phyloP scores from a whole-genome alignment of 2,888 invertebrate genomes.

The Heteromyza rotundicornis region DNA sequence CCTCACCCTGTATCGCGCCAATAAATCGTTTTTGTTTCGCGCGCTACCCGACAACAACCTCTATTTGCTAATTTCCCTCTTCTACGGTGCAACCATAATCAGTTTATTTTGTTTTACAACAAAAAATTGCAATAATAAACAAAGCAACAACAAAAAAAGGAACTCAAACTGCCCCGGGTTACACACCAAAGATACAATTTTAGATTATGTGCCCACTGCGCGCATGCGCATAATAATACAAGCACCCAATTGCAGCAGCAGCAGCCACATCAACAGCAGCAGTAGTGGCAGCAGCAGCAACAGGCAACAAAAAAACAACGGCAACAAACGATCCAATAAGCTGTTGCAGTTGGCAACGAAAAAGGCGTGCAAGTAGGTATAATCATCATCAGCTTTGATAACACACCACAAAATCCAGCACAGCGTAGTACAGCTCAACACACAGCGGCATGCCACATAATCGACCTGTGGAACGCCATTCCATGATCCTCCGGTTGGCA shows the following conservation, averaged over 20 bases:
- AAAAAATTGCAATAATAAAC: conserved; percentile 5
- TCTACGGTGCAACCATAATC: conserved; percentile 40
- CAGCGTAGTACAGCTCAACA: background rate
- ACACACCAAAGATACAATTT: conserved; percentile 61
- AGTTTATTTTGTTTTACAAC: conserved; percentile 41
- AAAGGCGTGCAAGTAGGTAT: conserved; percentile 54
- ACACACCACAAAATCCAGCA: conserved; percentile 50
- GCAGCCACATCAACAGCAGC: conserved; percentile 21
- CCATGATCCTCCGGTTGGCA: conserved; percentile 50
- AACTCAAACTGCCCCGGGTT: conserved; percentile 52
- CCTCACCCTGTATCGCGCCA: background rate
- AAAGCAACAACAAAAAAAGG: conserved; percentile 7
- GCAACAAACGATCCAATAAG: conserved; percentile 28
- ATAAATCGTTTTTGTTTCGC: background rate
- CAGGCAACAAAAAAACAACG: conserved; percentile 35
- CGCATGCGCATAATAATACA: conserved; percentile 58
- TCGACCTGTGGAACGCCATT: background rate
- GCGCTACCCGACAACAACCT: conserved; percentile 4
- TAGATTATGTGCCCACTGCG: conserved; percentile 56
- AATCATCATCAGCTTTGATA: conserved; percentile 59
- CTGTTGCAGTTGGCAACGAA: conserved; percentile 33
- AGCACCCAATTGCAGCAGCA: conserved; percentile 41
- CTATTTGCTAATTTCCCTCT: conserved; percentile 41
- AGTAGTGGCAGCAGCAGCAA: conserved; percentile 22
- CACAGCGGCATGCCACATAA: conserved; percentile 3